Evolutionary conservation across 2,113 vertebrate species (phyloP).

Genomic region (Triplophysa tibetana): DNA sequence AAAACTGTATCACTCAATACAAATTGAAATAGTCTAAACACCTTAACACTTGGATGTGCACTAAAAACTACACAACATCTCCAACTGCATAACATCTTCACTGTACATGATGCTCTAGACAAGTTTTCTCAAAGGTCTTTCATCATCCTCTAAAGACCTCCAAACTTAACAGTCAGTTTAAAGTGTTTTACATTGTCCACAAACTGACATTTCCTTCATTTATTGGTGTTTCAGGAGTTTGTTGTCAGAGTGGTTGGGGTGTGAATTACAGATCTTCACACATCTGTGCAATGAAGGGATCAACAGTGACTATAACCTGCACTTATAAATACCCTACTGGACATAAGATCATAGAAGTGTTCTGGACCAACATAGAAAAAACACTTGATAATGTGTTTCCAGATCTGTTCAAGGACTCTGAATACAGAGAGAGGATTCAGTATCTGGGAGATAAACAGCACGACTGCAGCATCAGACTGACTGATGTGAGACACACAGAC

Average conservation of each 20-base stretch:
- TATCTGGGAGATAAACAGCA: slow-evolving; percentile 17
- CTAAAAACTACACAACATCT: too few relatives aligned
- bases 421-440: slow-evolving; percentile 13
- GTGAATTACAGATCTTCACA: not conserved
- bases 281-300: slow-evolving; percentile 31
- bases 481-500: slow-evolving; percentile 11
- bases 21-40: too few relatives aligned
- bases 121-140: too few relatives aligned
- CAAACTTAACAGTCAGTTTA: too few relatives aligned
- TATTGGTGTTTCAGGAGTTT: slow-evolving; percentile 4
- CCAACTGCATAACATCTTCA: too few relatives aligned
- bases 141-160: too few relatives aligned
- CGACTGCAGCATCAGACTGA: slow-evolving; percentile 33
- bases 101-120: too few relatives aligned
- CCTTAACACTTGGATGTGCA: too few relatives aligned
- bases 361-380: not conserved
- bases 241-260: not conserved
- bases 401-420: not conserved
- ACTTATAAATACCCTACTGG: not conserved
- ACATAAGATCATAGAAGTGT: rapidly evolving
- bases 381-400: too few relatives aligned
- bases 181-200: too few relatives aligned
- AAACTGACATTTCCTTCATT: too few relatives aligned
- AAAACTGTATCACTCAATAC: too few relatives aligned
- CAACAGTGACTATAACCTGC: slow-evolving; percentile 38